Evolutionary conservation across 2,797 vertebrate species (phyloP), one percentile per base, ranked within the genome.

Genomic region (Sebastes taczanowskii): DNA sequence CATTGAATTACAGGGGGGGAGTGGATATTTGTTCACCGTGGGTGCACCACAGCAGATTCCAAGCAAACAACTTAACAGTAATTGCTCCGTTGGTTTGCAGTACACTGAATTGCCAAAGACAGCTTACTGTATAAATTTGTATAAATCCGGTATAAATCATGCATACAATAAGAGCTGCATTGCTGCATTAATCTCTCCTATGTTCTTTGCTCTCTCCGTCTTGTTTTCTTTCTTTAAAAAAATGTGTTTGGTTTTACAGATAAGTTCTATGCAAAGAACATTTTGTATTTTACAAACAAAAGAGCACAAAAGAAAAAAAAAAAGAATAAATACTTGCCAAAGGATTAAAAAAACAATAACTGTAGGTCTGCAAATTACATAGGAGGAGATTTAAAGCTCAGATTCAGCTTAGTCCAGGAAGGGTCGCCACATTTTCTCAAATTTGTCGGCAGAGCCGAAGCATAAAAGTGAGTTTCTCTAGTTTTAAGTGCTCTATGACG

Each of bases 81-180:
- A 80, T 74, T 58, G 53, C 74, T 77, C 61, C 27, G 66, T 71
- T 72, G 75, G 61, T 74, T 59, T 66, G 58, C 77, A 77, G 77
- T 68, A 71, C 55, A 18, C 80, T 76, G 27, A 66, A 60, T 61
- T 67, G 32, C 78, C 69, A 35, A n/a, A 61, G 63, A 75, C 71
- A 80, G 72, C 11, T 10, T 30, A 7, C 67, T 77, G 79, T 71
- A 71, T 82, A 76, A 80, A 83, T 86, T 46, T 29, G 76, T 83
- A 80, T 86, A 70, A 90, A 88, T 86, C 66, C 34, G 56, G 34
- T 74, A 74, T 85, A 79, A 82, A 84, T 83, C 83, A 86, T 73
- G 80, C 78, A 83, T 77, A 65, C 59, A 83, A 61, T 72, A 69
- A 84, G 87, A 81, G 70, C 70, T 75, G 79, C 85, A 83, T 32